Evolutionary conservation across 2,797 vertebrate genomes (phyloP), one percentile per base, ranked within the genome.

Genomic region (Balearica regulorum): DNA sequence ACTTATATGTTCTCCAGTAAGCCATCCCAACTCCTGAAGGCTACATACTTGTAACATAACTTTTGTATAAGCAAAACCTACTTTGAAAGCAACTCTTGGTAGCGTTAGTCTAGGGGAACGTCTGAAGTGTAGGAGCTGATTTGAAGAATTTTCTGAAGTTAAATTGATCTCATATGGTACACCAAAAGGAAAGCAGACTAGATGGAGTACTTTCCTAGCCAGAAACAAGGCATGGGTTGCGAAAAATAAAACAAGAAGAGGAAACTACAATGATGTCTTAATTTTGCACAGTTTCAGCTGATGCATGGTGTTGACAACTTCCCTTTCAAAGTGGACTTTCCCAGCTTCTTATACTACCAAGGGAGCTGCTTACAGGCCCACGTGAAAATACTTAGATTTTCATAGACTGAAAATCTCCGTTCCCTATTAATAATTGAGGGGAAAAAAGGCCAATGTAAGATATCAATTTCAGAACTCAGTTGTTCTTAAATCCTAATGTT

Each of bases 1-100:
- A 48, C 20, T 16, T 0, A 0, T 19, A 20, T 2, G 0, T 25
- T 57, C 48, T 69, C 6, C 48, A 10, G 18, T 9, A 29, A 58
- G 22, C 33, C 15, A 19, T n/a, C 61, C 18, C 31, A 11, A 26
- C 49, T 43, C 37, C 16, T 14, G 7, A 55, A 51, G 16, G 8
- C 9, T 21, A 13, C n/a, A 16, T 43, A 43, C 43, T 43, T 16
- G 43, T 12, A 28, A 20, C 5, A 5, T 7, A 12, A 43, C 24
- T 57, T 75, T 3, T 61, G 62, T 33, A 7, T 24, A 5, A 49
- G 44, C 33, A 54, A 51, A 77, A 29, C 35, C 18, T 73, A 0
- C 60, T 70, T 78, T 0, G 1, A 22, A 54, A 33, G 14, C 29
- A 69, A 0, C 21, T 37, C n/a, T 16, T 29, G 48, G 39, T 62